Base-by-base conservation (phyloP, 2,113 vertebrate genomes). In the Pelodiscus sinensis region DNA sequence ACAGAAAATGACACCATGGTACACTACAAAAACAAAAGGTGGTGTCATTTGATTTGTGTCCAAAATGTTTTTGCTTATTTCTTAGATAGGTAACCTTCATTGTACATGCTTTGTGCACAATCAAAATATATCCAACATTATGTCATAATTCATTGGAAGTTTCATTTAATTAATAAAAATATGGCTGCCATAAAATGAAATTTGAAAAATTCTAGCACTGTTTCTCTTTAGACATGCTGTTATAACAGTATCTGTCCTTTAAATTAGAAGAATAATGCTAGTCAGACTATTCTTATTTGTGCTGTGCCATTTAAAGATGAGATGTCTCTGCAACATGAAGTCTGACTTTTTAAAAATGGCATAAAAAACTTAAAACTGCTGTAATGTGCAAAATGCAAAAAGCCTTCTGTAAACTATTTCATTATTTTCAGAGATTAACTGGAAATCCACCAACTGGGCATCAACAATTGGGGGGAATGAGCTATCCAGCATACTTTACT, bases 1-100 rank as follows among this genome's bases (percentile, higher is more conserved):
- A 98, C 98, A 98, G 97, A 97, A 97, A 98, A 98, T 98, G 98
- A 98, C 98, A 98, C 98, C 97, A 98, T 97, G 97, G 96, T 98
- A 98, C 97, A 98, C 98, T 98, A 98, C 97, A 97, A 97, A 97
- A 98, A 98, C 97, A 93, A 97, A 97, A 98, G 97, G 97, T 97
- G 98, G 97, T 98, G 98, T 96, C 98, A 98, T 98, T 96, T 94
- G 97, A 96, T 95, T 96, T 94, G 97, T 98, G 98, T 98, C 97
- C 97, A 97, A 98, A 97, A 94, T 94, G 94, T 94, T 98, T 97
- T 97, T 97, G 96, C 97, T 97, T 97, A 96, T 96, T 97, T 97
- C 97, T 97, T 97, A 91, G 96, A 96, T 91, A 94, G 90, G 96
- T 96, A 98, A 97, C 97, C 97, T 84, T 98, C 98, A 98, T 97